These are phyloP conservation scores for Neuroterus valhalla DNA, from an alignment of 1,140 invertebrate species.

Conservation along the genomic window DNA sequence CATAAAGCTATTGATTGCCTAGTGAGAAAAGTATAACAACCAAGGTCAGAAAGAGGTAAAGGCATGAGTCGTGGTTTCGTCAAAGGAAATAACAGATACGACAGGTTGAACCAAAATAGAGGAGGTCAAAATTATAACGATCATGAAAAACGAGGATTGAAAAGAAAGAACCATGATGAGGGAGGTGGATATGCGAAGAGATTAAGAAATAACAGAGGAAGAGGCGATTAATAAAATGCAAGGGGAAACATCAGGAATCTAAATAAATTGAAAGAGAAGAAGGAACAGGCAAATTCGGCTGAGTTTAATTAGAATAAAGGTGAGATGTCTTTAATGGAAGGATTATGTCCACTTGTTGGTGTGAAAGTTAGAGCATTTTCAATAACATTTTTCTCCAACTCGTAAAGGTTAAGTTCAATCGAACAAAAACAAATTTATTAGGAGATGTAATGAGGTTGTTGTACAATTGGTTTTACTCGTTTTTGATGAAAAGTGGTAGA, in stretches of 20 bases:
- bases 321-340: neutral
- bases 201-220: neutral
- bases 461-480: too few species aligned
- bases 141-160: slow-evolving; percentile 10
- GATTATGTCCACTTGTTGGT: too few species aligned
- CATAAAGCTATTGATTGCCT: slow-evolving; percentile 17
- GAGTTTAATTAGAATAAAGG: neutral
- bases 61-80: slow-evolving; percentile 6
- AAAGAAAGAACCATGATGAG: slow-evolving; percentile 1
- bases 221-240: neutral
- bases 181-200: neutral
- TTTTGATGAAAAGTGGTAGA: too few species aligned
- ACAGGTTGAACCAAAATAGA: slow-evolving; percentile 13
- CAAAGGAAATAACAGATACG: slow-evolving; percentile 14
- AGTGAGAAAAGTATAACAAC: slow-evolving; percentile 11
- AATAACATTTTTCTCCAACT: too few species aligned
- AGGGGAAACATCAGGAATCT: neutral
- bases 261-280: neutral
- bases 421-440: too few species aligned
- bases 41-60: neutral
- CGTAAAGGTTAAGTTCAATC: too few species aligned
- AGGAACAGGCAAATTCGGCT: neutral
- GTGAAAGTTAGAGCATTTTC: too few species aligned
- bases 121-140: slow-evolving; percentile 26
- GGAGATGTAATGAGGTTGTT: too few species aligned